Conservation (phyloP, 2,797 vertebrate genomes). For the Pachyuromys duprasi region DNA sequence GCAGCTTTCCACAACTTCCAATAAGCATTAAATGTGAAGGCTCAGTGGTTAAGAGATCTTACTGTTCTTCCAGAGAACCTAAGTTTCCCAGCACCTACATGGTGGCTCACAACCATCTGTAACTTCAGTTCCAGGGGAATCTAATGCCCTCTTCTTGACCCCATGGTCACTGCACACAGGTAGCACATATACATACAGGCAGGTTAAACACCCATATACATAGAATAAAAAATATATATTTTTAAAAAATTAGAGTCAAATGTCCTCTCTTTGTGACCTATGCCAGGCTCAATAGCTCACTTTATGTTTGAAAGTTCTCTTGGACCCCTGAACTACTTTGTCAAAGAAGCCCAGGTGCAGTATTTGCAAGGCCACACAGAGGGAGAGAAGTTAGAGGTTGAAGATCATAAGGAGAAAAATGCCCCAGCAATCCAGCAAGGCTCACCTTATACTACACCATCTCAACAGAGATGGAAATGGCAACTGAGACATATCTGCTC, state of each 20-base stretch:
- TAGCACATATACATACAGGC: not conserved
- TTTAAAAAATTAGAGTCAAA: not conserved
- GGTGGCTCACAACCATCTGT: not conserved
- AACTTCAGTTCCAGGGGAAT: not conserved
- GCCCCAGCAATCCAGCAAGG: not conserved
- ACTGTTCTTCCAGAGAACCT: not conserved
- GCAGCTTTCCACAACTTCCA: not conserved
- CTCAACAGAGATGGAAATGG: not conserved
- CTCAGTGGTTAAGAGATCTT: not conserved
- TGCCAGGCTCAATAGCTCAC: not conserved
- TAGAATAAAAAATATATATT: not conserved
- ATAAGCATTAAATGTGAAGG: not conserved
- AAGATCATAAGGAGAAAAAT: no score
- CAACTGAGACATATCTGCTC: not conserved
- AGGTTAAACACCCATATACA: not conserved
- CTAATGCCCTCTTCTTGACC: not conserved
- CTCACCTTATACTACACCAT: rapidly evolving
- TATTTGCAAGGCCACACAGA: not conserved
- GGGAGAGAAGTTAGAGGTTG: rapidly evolving
- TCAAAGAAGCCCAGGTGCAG: not conserved
- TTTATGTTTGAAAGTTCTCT: not conserved
- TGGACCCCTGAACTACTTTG: not conserved
- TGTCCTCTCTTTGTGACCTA: not conserved
- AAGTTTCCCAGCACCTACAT: not conserved
- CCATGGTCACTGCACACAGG: not conserved